Percentiles rank a stretch among this genome's conserved stretches.
Conservation (phyloP, 92 coral and sea anemone genomes). For the Heliopora coerulea region DNA sequence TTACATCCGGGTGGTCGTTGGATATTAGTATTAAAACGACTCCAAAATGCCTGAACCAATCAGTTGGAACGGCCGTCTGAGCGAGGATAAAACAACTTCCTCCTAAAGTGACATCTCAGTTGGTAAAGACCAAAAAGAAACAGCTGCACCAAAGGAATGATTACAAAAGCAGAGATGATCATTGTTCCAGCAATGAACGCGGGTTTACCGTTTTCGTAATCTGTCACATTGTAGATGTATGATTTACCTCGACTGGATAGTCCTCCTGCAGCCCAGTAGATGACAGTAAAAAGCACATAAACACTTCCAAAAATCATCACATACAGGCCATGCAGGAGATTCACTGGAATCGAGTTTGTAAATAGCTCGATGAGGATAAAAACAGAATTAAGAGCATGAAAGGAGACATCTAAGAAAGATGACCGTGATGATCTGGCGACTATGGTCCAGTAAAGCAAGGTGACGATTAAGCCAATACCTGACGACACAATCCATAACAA, state of each 20-base stretch:
- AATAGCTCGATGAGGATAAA: slow-evolving; percentile 1
- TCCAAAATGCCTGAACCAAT: too few relatives aligned
- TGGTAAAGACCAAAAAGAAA: slow-evolving; percentile 69
- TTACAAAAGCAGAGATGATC: slow-evolving; percentile 47
- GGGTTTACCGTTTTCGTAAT: slow-evolving; percentile 56
- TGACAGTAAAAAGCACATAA: slow-evolving; percentile 65
- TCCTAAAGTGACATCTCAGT: slow-evolving; percentile 42
- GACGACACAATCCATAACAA: slow-evolving; percentile 24
- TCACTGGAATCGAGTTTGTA: slow-evolving; percentile 43
- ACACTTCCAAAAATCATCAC: slow-evolving; percentile 43
- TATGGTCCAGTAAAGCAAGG: slow-evolving; percentile 8
- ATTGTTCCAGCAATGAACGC: slow-evolving; percentile 52
- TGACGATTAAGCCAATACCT: slow-evolving; percentile 12
- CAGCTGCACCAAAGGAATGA: slow-evolving; percentile 55
- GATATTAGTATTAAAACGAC: too few relatives aligned
- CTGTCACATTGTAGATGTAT: slow-evolving; percentile 62
- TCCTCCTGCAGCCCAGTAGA: slow-evolving; percentile 83
- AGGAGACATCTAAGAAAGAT: slow-evolving; percentile 18
- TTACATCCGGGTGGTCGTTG: too few relatives aligned
- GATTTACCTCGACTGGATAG: slow-evolving; percentile 57
- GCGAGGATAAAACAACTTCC: too few relatives aligned
- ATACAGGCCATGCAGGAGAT: slow-evolving; percentile 71
- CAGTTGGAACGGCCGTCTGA: too few relatives aligned
- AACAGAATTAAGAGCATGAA: slow-evolving; percentile 21
- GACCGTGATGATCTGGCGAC: slow-evolving; percentile 12